These are phyloP conservation scores for Aporrectodea caliginosa DNA, from an alignment of 1,140 invertebrate genomes.

Conservation along the genomic window DNA sequence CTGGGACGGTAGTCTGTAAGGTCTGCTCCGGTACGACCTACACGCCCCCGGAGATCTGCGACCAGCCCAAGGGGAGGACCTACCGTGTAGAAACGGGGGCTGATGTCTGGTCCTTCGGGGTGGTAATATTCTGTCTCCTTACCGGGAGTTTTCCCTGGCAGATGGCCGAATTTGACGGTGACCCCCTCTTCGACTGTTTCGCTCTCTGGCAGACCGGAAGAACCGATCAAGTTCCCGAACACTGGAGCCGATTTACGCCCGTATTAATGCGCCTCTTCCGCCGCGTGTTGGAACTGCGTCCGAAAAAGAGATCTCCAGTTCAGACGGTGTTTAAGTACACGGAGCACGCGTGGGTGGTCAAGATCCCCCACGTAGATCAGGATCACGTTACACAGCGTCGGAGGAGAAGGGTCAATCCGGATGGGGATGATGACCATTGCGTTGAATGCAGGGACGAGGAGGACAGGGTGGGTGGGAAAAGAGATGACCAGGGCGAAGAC, in stretches of 20 bases:
- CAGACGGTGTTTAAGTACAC: neutral
- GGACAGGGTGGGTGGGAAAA: no score
- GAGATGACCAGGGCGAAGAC: no score
- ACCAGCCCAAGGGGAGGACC: neutral
- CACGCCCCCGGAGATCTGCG: constrained; percentile 20
- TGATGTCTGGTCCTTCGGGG: constrained; percentile 20
- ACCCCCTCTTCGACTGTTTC: constrained; percentile 17
- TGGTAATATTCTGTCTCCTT: constrained; percentile 20
- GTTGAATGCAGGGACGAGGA: no score
- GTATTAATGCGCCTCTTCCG: constrained; percentile 6
- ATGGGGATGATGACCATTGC: no score
- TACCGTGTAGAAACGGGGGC: constrained; percentile 13
- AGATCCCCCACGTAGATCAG: no score
- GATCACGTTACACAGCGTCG: no score
- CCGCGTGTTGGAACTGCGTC: neutral
- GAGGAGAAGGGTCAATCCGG: no score
- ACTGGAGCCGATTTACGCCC: constrained; percentile 9
- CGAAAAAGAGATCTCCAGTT: constrained; percentile 3
- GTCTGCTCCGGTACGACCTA: constrained; percentile 21
- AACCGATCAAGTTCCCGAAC: constrained; percentile 13
- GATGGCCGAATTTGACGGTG: constrained; percentile 5
- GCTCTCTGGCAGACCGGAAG: constrained; percentile 10
- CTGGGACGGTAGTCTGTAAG: constrained; percentile 13
- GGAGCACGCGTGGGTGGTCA: constrained; percentile 1
- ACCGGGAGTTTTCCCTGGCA: constrained; percentile 25